Base-by-base conservation (phyloP, 2,113 vertebrate genomes). In the Pseudonaja textilis region DNA sequence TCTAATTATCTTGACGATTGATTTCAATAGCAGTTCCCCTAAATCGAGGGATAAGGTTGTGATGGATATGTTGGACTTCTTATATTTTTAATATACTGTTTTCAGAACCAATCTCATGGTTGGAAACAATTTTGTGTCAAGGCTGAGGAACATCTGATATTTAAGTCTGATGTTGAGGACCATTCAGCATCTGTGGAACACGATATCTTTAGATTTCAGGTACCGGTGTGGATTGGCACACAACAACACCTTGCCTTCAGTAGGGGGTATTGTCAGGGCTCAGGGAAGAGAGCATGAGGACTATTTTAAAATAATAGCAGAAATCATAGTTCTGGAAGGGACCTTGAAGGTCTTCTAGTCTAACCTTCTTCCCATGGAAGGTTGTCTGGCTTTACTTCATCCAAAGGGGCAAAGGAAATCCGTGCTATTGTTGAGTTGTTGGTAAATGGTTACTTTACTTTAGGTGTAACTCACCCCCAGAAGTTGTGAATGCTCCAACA, bases 21-120 rank as follows among this genome's bases (percentile, higher is more conserved):
- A 93, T 92, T 95, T 94, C 93, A 47, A 90, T 54, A 92, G 52
- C 88, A 95, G 85, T 5, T n/a, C 94, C 50, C 16, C 3, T 95
- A 93, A 95, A 29, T 0, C n/a, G 45, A 18, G 0, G 5, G 64
- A 4, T 0, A 12, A 0, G 6, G 12, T 89, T 91, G 57, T n/a
- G 69, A 47, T 11, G 59, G 85, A 61, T 11, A 1, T 87, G 3
- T 11, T 92, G 56, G 29, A 22, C 16, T 88, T 56, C 52, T 94
- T 0, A 61, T 50, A 61, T 56, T 86, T 91, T 64, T 56, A 86
- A 92, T 42, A 50, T 11, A 74, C 55, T 22, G 4, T 92, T 20
- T 87, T 0, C 25, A 93, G 61, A 94, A 92, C 9, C 89, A 0
- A 0, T 16, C 55, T 14, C 0, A 2, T 11, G 0, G 16, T 92